phyloP scores from a whole-genome alignment of 1,140 invertebrate species.

The Musca vetustissima region DNA sequence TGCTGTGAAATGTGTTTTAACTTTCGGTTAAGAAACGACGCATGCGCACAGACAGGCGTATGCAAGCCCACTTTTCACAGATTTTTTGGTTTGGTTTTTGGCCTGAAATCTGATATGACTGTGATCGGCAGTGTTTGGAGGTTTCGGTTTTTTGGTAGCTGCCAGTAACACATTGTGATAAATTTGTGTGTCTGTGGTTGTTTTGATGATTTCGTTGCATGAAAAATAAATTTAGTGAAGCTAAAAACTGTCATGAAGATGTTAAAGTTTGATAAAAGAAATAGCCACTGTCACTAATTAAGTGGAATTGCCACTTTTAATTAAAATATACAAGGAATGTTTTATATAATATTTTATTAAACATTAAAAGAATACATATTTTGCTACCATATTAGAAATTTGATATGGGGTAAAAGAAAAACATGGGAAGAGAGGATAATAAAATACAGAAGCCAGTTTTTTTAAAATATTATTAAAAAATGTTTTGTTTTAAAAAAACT shows the following conservation, averaged over 20 bases:
- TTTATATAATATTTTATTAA: background rate
- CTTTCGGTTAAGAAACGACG: too few relatives aligned
- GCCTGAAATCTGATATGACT: background rate
- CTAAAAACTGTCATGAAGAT: background rate
- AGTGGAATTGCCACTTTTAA: constrained; percentile 51
- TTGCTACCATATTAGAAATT: background rate
- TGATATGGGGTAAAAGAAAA: too few relatives aligned
- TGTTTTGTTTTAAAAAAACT: too few relatives aligned
- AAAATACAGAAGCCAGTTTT: too few relatives aligned
- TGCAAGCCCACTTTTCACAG: too few relatives aligned
- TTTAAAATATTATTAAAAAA: too few relatives aligned
- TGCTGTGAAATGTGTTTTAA: too few relatives aligned
- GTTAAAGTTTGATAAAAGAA: constrained; percentile 9
- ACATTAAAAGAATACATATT: background rate
- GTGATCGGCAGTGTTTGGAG: background rate
- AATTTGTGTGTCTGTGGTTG: background rate
- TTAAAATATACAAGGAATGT: constrained; percentile 36
- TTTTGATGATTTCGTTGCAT: background rate
- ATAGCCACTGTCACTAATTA: constrained; percentile 41
- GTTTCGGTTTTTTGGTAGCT: background rate
- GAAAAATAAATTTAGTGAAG: background rate
- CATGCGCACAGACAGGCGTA: too few relatives aligned
- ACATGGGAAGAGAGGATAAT: too few relatives aligned
- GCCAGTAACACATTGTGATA: too few relatives aligned
- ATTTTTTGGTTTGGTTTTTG: background rate